Evolutionary conservation across 2,113 vertebrate species (phyloP).

Genomic region (Strigops habroptila): DNA sequence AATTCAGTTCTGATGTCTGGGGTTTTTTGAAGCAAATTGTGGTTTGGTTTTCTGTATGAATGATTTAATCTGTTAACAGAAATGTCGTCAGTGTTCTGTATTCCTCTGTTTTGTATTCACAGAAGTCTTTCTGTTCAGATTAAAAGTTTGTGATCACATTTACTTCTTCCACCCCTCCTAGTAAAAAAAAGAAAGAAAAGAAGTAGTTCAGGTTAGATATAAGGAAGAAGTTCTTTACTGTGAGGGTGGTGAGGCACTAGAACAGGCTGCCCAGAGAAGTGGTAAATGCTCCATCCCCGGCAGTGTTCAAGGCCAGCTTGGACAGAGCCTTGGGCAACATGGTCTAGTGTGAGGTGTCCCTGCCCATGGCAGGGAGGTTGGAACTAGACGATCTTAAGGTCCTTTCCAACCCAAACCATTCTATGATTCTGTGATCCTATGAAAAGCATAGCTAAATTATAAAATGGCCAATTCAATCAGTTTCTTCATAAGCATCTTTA

Average conservation of each 20-base stretch:
- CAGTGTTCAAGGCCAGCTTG: neutral
- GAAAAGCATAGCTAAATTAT: neutral
- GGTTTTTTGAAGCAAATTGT: accelerated
- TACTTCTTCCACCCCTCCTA: neutral
- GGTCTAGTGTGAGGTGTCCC: neutral
- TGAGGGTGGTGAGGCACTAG: neutral
- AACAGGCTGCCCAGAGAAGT: neutral
- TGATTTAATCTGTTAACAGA: neutral
- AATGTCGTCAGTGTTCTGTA: neutral
- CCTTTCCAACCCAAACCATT: neutral
- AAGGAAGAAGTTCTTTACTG: neutral
- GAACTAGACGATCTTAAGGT: neutral
- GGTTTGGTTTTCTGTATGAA: neutral
- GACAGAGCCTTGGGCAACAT: neutral
- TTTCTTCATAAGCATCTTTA: neutral
- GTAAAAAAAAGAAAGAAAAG: too few species aligned
- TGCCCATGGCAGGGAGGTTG: neutral
- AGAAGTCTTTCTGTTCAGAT: neutral
- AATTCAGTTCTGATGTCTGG: neutral
- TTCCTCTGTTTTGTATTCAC: neutral
- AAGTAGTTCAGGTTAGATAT: neutral
- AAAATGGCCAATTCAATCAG: neutral
- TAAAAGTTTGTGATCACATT: neutral
- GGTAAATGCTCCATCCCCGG: neutral
- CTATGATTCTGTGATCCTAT: neutral